Percentiles rank a stretch among this genome's conserved stretches.
Evolutionary conservation across 2,113 vertebrate species (phyloP).

Genomic region (Lophochroa leadbeateri): DNA sequence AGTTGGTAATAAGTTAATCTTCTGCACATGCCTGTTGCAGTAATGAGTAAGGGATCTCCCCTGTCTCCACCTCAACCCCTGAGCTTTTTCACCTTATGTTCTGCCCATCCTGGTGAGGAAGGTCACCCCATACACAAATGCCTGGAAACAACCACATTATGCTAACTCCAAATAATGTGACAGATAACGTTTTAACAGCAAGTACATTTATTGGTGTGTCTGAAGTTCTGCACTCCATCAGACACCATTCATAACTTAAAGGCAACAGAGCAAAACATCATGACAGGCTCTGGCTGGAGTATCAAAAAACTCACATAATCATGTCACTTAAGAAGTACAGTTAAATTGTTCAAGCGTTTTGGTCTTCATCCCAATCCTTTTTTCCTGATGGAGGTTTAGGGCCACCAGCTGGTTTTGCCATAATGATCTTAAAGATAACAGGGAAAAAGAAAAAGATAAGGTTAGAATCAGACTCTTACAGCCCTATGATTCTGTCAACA

Average conservation of each 20-base stretch:
- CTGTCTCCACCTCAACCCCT: neutral
- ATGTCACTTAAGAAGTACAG: neutral
- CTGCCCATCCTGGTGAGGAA: neutral
- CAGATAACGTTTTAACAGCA: neutral
- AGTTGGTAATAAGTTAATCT: neutral
- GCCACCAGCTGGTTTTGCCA: constrained; percentile 96
- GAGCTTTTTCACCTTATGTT: neutral
- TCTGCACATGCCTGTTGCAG: fast-evolving
- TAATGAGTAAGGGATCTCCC: neutral
- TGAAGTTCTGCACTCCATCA: neutral
- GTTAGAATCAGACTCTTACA: neutral
- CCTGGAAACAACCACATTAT: fast-evolving
- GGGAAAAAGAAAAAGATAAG: neutral
- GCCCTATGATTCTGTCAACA: neutral
- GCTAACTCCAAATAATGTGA: neutral
- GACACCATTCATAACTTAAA: constrained; percentile 75
- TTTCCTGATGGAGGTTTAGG: constrained; percentile 92
- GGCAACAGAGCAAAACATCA: constrained; percentile 11
- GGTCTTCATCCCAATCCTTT: constrained; percentile 96
- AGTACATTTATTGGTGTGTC: constrained; percentile 43
- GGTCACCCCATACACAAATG: neutral
- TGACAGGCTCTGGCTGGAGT: neutral
- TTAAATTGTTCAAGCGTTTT: constrained; percentile 81
- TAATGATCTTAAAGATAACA: constrained; percentile 85
- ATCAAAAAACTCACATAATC: neutral